A percentile compares a stretch with the other conserved stretches of the same genome.
phyloP scores from a whole-genome alignment of 2,888 invertebrate genomes.

The Philonicus albiceps region DNA sequence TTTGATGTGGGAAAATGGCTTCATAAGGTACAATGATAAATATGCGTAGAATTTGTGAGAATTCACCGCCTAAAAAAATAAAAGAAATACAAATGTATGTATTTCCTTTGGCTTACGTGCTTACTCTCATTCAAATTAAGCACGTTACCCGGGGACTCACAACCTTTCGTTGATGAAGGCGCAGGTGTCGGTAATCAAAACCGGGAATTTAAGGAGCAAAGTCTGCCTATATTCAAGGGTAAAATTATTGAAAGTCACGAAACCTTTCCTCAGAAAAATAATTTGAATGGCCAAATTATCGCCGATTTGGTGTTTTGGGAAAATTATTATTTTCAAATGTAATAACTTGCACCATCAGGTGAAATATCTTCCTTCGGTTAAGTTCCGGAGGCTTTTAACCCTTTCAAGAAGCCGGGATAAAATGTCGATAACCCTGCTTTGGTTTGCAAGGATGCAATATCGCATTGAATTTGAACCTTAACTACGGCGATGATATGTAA shows the following conservation, averaged over 20 bases:
- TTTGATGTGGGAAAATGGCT: not conserved
- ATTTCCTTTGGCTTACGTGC: not conserved
- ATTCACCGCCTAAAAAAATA: not conserved
- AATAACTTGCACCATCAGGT: not conserved
- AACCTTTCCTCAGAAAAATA: conserved; percentile 16
- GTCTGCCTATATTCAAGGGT: not conserved
- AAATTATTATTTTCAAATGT: conserved; percentile 3
- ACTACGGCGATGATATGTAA: conserved; percentile 7
- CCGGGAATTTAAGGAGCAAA: not conserved
- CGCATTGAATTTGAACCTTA: not conserved
- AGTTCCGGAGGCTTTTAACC: not conserved
- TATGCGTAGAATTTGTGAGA: not conserved
- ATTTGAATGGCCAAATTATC: conserved; percentile 33
- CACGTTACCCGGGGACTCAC: not conserved
- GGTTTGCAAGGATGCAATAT: conserved; percentile 4
- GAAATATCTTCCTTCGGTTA: not conserved
- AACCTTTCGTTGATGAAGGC: not conserved
- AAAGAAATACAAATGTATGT: too few species aligned
- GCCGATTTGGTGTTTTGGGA: conserved; percentile 23
- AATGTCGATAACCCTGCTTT: not conserved
- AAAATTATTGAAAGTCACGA: conserved; percentile 31
- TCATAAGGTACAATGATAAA: not conserved
- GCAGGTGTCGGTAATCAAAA: conserved; percentile 14
- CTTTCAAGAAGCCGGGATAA: not conserved
- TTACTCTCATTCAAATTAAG: not conserved